Evolutionary conservation across 2,797 vertebrate genomes (phyloP).

Genomic region (Lerista edwardsae): DNA sequence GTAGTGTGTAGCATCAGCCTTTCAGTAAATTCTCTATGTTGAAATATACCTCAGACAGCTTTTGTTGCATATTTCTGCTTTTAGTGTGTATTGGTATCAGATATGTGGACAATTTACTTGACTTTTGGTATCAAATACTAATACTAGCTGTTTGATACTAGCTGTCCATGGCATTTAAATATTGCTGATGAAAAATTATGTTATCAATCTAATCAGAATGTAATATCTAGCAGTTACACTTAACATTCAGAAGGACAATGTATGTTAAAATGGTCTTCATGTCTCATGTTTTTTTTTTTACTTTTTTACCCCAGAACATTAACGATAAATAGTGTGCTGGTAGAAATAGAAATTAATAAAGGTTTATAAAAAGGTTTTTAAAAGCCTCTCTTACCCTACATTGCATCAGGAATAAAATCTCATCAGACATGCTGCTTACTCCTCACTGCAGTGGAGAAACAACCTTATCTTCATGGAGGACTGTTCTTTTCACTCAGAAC

Average conservation of each 20-base stretch:
- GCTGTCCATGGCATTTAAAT: slow-evolving; percentile 36
- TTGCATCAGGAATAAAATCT: slow-evolving; percentile 81
- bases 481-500: slow-evolving; percentile 67
- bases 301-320: slow-evolving; percentile 36
- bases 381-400: slow-evolving; percentile 82
- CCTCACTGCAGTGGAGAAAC: slow-evolving; percentile 72
- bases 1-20: background rate
- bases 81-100: slow-evolving; percentile 34
- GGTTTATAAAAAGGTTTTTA: slow-evolving; percentile 45
- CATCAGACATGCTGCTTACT: slow-evolving; percentile 85
- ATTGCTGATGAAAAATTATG: slow-evolving; percentile 33
- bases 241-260: slow-evolving; percentile 28
- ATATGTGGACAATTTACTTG: slow-evolving; percentile 20
- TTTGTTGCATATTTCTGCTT: slow-evolving; percentile 43
- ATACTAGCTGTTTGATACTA: background rate
- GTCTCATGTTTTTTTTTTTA: background rate
- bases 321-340: slow-evolving; percentile 11
- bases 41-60: slow-evolving; percentile 47
- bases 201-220: slow-evolving; percentile 35
- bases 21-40: slow-evolving; percentile 42
- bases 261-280: slow-evolving; percentile 37
- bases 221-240: slow-evolving; percentile 37
- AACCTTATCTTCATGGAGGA: slow-evolving; percentile 75
- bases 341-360: slow-evolving; percentile 38
- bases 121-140: slow-evolving; percentile 11